Percentiles rank a stretch among this genome's conserved stretches.
Evolutionary conservation across 2,797 vertebrate genomes (phyloP).

Genomic region (Hoplostethus mediterraneus): DNA sequence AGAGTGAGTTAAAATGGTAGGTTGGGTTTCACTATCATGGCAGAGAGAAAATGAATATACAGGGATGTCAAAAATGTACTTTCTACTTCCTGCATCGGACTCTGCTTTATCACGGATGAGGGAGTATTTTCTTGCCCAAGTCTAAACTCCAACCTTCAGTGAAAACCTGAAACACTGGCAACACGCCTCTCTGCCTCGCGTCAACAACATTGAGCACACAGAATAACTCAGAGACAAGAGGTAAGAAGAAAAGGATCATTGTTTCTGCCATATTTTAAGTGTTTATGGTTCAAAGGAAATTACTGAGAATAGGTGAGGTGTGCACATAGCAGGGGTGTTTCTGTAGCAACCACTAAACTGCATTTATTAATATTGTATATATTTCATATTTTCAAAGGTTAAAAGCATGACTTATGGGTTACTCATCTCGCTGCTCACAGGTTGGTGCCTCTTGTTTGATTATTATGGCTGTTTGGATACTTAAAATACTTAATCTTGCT

Average conservation of each 20-base stretch:
- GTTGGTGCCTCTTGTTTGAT: conserved; percentile 37
- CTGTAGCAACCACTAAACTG: too few relatives aligned
- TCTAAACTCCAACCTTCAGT: not conserved
- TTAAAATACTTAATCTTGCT: too few relatives aligned
- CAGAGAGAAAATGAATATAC: too few relatives aligned
- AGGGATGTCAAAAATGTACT: not conserved
- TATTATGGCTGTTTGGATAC: not conserved
- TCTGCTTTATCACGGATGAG: too few relatives aligned
- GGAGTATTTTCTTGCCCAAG: too few relatives aligned
- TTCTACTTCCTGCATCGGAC: conserved; percentile 14
- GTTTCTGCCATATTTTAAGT: too few relatives aligned
- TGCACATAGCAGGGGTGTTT: too few relatives aligned
- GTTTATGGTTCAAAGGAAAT: too few relatives aligned
- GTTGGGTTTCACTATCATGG: not conserved
- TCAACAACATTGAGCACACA: not conserved
- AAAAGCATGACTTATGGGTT: conserved; percentile 36
- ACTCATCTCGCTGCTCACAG: conserved; percentile 41
- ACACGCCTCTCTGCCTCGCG: too few relatives aligned
- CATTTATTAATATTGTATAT: not conserved
- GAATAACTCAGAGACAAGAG: too few relatives aligned
- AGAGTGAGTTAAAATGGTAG: not conserved
- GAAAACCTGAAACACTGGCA: too few relatives aligned
- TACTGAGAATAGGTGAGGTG: not conserved
- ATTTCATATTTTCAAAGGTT: conserved; percentile 29
- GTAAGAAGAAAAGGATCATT: not conserved